Percentiles rank a stretch among this genome's conserved stretches.
Conservation (phyloP, 2,888 invertebrate species). For the Hoplodrina ambigua region DNA sequence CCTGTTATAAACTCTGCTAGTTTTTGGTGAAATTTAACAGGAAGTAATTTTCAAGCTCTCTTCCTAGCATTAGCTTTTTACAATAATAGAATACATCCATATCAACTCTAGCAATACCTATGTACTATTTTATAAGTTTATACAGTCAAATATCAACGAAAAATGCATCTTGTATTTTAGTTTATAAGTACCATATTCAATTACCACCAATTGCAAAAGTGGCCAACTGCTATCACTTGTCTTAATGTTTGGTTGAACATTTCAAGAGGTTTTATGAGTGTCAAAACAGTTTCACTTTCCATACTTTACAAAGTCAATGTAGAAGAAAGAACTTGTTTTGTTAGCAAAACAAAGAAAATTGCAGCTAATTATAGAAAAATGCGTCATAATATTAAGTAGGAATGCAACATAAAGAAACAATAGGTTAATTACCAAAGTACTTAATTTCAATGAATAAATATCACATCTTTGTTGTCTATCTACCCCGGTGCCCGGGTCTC, state of each 20-base stretch:
- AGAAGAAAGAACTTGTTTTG: neutral
- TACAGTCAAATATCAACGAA: neutral
- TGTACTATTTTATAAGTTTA: too few species aligned
- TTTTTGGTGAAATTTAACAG: conserved; percentile 20
- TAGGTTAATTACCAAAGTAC: conserved; percentile 3
- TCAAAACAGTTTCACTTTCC: conserved; percentile 44
- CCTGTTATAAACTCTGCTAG: neutral
- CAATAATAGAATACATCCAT: too few species aligned
- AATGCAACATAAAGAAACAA: conserved; percentile 23
- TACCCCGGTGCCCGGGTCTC: too few species aligned
- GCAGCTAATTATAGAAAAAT: conserved; percentile 23
- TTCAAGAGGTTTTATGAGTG: conserved; percentile 3
- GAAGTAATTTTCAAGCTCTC: neutral
- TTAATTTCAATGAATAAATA: conserved; percentile 4
- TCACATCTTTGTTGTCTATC: neutral
- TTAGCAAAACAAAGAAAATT: conserved; percentile 15
- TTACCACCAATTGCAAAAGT: neutral
- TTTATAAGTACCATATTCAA: neutral
- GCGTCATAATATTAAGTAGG: conserved; percentile 9
- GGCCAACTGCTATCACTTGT: neutral
- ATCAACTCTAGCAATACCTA: too few species aligned
- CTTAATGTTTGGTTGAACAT: conserved; percentile 18
- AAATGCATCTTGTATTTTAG: conserved; percentile 3
- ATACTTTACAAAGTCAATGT: neutral
- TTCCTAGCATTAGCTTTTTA: too few species aligned